These are phyloP conservation scores for Turnix velox DNA, from an alignment of 2,113 vertebrate species.

Conservation along the genomic window DNA sequence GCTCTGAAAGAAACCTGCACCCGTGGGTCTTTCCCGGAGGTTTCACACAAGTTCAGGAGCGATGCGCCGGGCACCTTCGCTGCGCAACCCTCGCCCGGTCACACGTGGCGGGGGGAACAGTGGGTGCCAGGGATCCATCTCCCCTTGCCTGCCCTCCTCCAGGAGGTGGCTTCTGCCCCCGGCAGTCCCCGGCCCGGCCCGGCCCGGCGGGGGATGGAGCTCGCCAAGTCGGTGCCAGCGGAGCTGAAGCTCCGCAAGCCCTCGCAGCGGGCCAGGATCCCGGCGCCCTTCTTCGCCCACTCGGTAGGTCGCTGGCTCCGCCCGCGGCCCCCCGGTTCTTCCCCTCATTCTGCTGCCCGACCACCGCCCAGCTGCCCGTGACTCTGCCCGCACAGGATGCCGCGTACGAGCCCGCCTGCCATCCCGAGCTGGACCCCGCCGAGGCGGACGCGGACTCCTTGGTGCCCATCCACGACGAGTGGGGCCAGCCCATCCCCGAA, in stretches of 20 bases:
- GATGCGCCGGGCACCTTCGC: neutral
- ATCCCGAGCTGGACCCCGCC: conserved; percentile 67
- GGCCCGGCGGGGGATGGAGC: neutral
- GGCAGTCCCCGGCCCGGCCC: neutral
- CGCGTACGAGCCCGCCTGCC: neutral
- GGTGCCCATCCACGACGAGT: conserved; percentile 90
- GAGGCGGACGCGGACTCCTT: conserved; percentile 82
- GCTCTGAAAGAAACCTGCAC: neutral
- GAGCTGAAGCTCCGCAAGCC: conserved; percentile 70
- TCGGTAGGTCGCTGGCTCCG: conserved; percentile 26
- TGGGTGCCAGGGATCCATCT: neutral
- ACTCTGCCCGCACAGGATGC: neutral
- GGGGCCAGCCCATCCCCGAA: conserved; percentile 85
- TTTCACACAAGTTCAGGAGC: neutral
- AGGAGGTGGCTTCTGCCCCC: neutral
- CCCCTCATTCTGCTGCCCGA: neutral
- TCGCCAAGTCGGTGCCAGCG: conserved; percentile 1
- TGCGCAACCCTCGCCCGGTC: neutral
- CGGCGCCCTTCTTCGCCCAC: conserved; percentile 44
- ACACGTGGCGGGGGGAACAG: neutral
- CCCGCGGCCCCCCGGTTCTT: neutral
- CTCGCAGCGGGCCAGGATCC: conserved; percentile 70
- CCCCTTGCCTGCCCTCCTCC: neutral
- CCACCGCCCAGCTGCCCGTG: neutral
- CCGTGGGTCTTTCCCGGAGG: neutral